Evolutionary conservation across 64 coral and sea anemone genomes (phyloP).

Genomic region (Pocillopora verrucosa): DNA sequence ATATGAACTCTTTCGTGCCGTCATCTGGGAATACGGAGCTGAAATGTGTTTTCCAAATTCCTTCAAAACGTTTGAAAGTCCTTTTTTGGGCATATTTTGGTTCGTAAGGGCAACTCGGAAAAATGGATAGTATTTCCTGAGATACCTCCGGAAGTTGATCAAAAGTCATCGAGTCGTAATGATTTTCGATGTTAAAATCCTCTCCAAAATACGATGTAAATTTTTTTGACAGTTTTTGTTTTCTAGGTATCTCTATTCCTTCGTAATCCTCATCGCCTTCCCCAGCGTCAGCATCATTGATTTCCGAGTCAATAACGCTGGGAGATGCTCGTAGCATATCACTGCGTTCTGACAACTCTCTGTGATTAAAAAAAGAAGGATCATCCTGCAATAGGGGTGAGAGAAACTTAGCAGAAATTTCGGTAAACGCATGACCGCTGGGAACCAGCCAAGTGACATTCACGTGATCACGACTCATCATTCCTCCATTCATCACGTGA

Average conservation of each 20-base stretch:
- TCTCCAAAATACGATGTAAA: constrained; percentile 14
- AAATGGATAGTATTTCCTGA: neutral
- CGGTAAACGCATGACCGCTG: neutral
- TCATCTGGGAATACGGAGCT: constrained; percentile 78
- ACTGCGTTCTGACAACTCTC: neutral
- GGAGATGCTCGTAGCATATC: neutral
- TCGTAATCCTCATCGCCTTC: constrained; percentile 22
- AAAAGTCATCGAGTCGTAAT: neutral
- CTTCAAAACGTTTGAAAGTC: constrained; percentile 54
- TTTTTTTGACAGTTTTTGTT: neutral
- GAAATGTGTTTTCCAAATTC: constrained; percentile 75
- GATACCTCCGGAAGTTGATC: neutral
- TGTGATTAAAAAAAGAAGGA: neutral
- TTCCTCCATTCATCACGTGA: constrained; percentile 31
- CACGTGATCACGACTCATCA: constrained; percentile 34
- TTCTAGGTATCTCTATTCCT: neutral
- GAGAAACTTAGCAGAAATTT: neutral
- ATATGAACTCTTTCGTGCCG: constrained; percentile 47
- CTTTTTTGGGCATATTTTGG: constrained; percentile 38
- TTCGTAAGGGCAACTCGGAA: constrained; percentile 22
- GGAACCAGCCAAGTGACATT: constrained; percentile 39
- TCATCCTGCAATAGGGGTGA: constrained; percentile 7
- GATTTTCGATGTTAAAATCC: constrained; percentile 7
- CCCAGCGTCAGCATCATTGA: constrained; percentile 15
- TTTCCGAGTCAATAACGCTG: constrained; percentile 1